Evolutionary conservation across 2,113 vertebrate genomes (phyloP), one percentile per base, ranked within the genome.

Genomic region (Stictonetta naevosa): DNA sequence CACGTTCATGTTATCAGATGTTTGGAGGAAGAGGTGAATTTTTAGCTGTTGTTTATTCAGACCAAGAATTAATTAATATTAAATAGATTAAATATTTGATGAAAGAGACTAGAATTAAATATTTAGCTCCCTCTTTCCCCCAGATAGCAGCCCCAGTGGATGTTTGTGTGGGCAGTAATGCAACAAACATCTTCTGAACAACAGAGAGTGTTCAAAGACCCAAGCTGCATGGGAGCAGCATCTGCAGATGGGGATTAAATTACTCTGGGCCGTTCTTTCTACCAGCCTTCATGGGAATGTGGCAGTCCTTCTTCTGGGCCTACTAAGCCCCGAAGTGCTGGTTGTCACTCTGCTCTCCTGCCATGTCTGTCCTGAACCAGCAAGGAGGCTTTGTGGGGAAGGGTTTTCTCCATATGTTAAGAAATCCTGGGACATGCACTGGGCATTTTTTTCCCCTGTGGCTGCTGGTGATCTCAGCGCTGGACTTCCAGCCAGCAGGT

Each of bases 51-150:
- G 93, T 95, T 95, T 95, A 92, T 92, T 83, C 94, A 90, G 88
- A 86, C 55, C 23, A 74, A 90, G 72, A 88, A 94, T 93, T 95
- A 97, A 95, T 97, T 94, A 96, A 96, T 95, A 97, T 92, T 97
- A 96, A 93, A 85, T 83, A 95, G 83, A 94, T 92, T 96, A 95
- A 96, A 97, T 97, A 97, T 96, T 97, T 96, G 72, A 95, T 97
- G 94, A 96, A 94, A 90, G 88, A 88, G 90, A 80, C 64, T 40
- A 50, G 88, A 93, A 94, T 97, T 56, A 97, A 97, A 96, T 96
- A 95, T 97, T 96, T 94, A 97, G 50, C 33, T 95, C 59, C 31
- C n/a, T 93, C 83, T 88, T 62, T 23, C 72, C 87, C 90, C 90
- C 25, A 80, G 21, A 86, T 20, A 93, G 72, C n/a, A 69, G 28